These are phyloP conservation scores for Muscidifurax raptorellus DNA, from an alignment of 1,140 invertebrate species.

Conservation along the genomic window DNA sequence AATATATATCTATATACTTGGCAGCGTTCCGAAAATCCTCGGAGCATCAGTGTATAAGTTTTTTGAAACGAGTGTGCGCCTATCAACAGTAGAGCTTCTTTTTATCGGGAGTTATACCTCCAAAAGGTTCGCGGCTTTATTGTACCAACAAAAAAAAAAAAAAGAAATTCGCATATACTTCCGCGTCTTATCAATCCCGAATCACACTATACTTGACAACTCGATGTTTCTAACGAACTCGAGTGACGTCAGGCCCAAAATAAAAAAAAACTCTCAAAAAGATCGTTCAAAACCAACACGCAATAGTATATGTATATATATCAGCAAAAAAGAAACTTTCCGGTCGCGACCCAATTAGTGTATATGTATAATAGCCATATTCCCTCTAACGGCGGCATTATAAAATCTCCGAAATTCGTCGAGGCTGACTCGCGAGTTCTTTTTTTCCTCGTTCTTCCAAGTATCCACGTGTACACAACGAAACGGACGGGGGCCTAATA, in stretches of 20 bases:
- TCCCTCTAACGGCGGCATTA: not conserved
- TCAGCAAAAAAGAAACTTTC: not conserved
- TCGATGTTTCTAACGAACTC: not conserved
- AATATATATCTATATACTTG: not conserved
- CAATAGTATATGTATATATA: too few species aligned
- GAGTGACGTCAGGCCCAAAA: not conserved
- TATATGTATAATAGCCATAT: not conserved
- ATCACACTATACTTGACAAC: not conserved
- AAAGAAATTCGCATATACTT: not conserved
- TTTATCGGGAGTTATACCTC: too few species aligned
- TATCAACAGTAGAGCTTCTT: too few species aligned
- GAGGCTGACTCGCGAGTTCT: not conserved
- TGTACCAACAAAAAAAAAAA: not conserved
- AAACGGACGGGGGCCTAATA: not conserved
- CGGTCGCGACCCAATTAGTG: not conserved
- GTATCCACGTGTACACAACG: not conserved
- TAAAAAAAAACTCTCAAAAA: not conserved
- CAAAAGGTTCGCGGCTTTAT: not conserved
- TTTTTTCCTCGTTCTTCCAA: not conserved
- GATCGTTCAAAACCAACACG: not conserved
- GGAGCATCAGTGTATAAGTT: not conserved
- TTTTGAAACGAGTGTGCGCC: not conserved
- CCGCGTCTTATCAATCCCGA: not conserved
- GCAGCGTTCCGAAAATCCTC: not conserved
- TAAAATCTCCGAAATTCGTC: not conserved